Evolutionary conservation across 92 coral and sea anemone species (phyloP), one percentile per base, ranked within the genome.

Genomic region (Parazoanthus atlanticus): DNA sequence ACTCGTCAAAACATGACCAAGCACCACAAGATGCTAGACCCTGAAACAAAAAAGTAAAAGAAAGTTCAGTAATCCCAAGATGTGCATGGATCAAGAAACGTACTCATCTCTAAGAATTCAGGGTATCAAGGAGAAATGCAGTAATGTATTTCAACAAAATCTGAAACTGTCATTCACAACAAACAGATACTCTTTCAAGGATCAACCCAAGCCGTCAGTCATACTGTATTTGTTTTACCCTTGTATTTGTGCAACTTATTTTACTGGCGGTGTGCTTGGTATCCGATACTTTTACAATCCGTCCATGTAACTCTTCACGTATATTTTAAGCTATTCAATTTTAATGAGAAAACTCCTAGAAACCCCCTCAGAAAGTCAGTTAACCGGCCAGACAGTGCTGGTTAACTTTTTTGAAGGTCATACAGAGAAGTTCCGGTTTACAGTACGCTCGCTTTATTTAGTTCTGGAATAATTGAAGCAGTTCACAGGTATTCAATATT

Each of bases 21-120:
- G 99, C 99, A 8, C 99, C 99, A 74, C 98, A 95, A 9, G 98
- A 95, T 7, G 99, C 99, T 82, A 96, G 90, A 75, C 99, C 99
- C 98, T 96, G 84, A 4, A 30, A 81, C 43, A 43, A 58, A 78
- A 40, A 71, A 13, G 17, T 43, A 49, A 52, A 61, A 19, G 69
- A 15, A 12, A 23, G n/a, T 72, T 47, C 32, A 40, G 46, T 88
- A 5, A 46, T 5, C 29, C 85, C 28, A 8, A 33, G 19, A 56
- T 15, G 5, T 38, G 15, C 29, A 9, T 76, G 31, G 26, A 25
- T 86, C n/a, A 10, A 25, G n/a, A 43, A 72, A 40, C 65, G 19
- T 11, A 13, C 0, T 16, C 4, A 28, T 33, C 21, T 56, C 19
- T 56, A 0, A 56, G 65, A 56, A 13, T 1, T 15, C 65, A 56